A percentile compares a stretch with the other conserved stretches of the same genome.
Conservation (phyloP, 2,888 invertebrate species). For the Hypolimnas misippus region DNA sequence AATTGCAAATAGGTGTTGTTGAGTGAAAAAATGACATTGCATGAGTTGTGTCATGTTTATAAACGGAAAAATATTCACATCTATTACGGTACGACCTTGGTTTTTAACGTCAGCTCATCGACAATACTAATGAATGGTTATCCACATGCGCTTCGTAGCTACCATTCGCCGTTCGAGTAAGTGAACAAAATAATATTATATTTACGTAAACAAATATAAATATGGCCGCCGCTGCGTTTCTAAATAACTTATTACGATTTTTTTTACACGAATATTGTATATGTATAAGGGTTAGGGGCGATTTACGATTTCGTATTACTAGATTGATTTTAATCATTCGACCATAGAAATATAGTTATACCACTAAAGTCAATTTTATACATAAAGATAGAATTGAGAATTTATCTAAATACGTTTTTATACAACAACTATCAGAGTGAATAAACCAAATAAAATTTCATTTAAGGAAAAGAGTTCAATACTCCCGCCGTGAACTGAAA, state of each 20-base stretch:
- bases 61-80: conserved; percentile 40
- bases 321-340: no score
- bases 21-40: neutral
- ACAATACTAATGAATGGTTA: conserved; percentile 33
- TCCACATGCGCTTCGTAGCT: conserved; percentile 11
- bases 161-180: no score
- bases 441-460: conserved; percentile 17
- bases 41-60: conserved; percentile 34
- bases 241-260: no score
- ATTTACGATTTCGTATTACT: no score
- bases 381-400: neutral
- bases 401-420: neutral
- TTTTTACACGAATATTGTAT: no score
- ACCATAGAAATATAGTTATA: no score
- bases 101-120: conserved; percentile 37
- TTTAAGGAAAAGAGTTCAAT: conserved; percentile 28
- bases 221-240: neutral
- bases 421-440: neutral
- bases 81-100: conserved; percentile 40
- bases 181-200: neutral
- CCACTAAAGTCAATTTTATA: no score
- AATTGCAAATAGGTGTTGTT: neutral
- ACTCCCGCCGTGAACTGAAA: conserved; percentile 24
- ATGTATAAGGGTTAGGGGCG: no score
- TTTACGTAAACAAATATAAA: neutral